phyloP scores from a whole-genome alignment of 1,140 invertebrate species.

The Paracyclopina nana region DNA sequence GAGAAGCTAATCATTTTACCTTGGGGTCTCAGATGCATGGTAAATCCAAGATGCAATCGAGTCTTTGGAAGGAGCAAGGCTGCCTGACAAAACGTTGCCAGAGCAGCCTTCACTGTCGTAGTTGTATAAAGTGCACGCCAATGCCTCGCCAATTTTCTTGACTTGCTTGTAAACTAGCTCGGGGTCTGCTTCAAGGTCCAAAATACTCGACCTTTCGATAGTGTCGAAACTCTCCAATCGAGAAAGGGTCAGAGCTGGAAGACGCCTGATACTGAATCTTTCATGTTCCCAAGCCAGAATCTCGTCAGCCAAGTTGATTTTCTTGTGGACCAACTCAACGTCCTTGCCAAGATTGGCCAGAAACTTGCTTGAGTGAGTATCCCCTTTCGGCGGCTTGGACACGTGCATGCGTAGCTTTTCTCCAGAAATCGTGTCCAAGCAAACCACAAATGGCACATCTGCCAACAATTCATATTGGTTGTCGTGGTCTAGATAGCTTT shows the following conservation, averaged over 20 bases:
- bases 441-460: slow-evolving; percentile 65
- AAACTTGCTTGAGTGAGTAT: slow-evolving; percentile 45
- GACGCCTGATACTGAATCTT: slow-evolving; percentile 69
- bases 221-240: slow-evolving; percentile 27
- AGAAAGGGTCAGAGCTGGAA: slow-evolving; percentile 81
- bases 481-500: slow-evolving; percentile 29
- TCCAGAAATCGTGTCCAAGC: slow-evolving; percentile 61
- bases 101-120: too few relatives aligned
- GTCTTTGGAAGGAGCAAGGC: too few relatives aligned
- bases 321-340: slow-evolving; percentile 73
- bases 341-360: slow-evolving; percentile 31
- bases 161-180: not conserved
- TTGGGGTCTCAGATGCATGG: too few relatives aligned
- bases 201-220: slow-evolving; percentile 4
- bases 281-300: slow-evolving; percentile 92
- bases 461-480: not conserved
- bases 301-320: slow-evolving; percentile 90
- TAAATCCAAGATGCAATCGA: too few relatives aligned
- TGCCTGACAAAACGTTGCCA: too few relatives aligned
- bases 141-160: slow-evolving; percentile 7
- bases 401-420: slow-evolving; percentile 66
- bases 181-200: not conserved
- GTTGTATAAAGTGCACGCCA: slow-evolving; percentile 12
- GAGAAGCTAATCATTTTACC: too few relatives aligned
- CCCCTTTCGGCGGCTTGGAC: slow-evolving; percentile 82